Base-by-base conservation (phyloP, 2,113 vertebrate genomes). In the Limanda limanda region DNA sequence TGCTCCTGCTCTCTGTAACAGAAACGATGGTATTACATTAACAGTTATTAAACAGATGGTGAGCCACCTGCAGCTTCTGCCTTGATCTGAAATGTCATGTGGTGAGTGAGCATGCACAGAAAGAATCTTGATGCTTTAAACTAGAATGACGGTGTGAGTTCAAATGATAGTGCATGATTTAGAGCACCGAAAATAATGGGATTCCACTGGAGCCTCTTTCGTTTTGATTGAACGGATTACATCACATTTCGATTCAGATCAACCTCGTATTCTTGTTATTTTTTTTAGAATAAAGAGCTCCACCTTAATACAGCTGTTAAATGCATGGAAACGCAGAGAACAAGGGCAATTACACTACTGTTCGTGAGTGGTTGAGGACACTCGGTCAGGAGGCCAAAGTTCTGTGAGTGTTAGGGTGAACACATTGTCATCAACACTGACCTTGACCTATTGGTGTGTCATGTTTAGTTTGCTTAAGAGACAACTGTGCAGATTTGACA, bases 31-130 rank as follows among this genome's bases (percentile, higher is more conserved):
- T 62, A 31, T 69, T 55, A 61, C 64, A 51, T 45, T 54, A 78
- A 48, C 76, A 51, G 60, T 83, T 71, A 64, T 52, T 69, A 37
- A 48, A 74, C 40, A 68, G 54, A 47, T 17, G 12, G 45, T 47
- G 45, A 47, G 42, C 52, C 63, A 23, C 68, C 58, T 72, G 68
- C 68, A 64, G 72, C 58, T 45, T 67, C 21, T 68, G 64, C 63
- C 35, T 72, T 76, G 48, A 75, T 68, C 58, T 68, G 42, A 72
- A 72, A 80, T 80, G 63, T 64, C 58, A 72, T 21, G 14, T 18
- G 14, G 47, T 57, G 47, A 51, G 47, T 45, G n/a, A 48, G 31
- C 18, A 73, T 27, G 15, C 54, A 45, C 23, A 17, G 63, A 71
- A 27, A 51, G 42, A 74, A 27, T 67, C 17, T 57, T 67, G 27